Evolutionary conservation across 2,113 vertebrate genomes (phyloP), one percentile per base, ranked within the genome.

Genomic region (Zosterops lateralis): DNA sequence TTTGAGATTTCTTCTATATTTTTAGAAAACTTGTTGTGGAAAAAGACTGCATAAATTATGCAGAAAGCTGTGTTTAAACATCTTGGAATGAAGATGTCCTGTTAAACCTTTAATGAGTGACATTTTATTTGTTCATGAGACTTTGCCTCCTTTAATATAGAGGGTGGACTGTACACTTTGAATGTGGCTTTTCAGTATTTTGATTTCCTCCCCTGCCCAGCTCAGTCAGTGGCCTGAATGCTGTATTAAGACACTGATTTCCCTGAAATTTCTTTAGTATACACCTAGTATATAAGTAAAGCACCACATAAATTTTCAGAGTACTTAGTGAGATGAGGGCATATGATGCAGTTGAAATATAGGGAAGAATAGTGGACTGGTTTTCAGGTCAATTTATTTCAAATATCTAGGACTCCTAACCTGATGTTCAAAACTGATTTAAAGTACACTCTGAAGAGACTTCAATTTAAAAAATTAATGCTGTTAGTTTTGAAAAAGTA

Each of bases 141-240:
- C 58, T 89, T 73, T 50, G 10, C 28, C 7, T 85, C 20, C 38
- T 36, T 79, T 6, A 18, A 31, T 25, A 36, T 25, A 32, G 10
- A 10, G 18, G 22, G 7, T 72, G 12, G 50, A 79, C 18, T 73
- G 13, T 53, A 54, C 8, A 20, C 44, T 80, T 73, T 40, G 44
- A 62, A 4, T 73, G 45, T 51, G 38, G 4, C 21, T 78, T 87
- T 64, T 76, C 29, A 51, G 3, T 54, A 11, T 36, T 45, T 67
- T 0, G 0, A 8, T 48, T 50, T 77, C 12, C 13, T 57, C 12
- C 25, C 9, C 24, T 45, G n/a, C 24, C 16, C 4, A 29, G 2
- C 53, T 94, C 45, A 26, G 1, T 61, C 44, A 47, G 5, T 84
- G 42, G 20, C 28, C 26, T 64, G 17, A 57, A 6, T 61, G 7